phyloP scores from a whole-genome alignment of 2,113 vertebrate species.

The Pandion haliaetus region DNA sequence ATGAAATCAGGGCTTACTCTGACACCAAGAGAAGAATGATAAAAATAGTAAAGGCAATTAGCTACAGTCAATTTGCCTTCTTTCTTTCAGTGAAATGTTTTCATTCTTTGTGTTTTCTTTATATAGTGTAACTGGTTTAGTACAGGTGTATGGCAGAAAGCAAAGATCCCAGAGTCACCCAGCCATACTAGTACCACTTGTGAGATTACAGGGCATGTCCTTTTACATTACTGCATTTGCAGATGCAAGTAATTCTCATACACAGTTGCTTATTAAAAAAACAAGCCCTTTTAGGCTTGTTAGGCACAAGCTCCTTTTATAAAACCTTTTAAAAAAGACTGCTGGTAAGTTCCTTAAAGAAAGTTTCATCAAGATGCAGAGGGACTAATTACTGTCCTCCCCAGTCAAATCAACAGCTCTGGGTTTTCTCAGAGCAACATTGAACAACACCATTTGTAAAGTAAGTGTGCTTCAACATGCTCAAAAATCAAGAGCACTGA shows the following conservation, averaged over 20 bases:
- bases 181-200: neutral
- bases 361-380: neutral
- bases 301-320: neutral
- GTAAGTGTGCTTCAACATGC: neutral
- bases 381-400: neutral
- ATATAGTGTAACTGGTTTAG: neutral
- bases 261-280: accelerated
- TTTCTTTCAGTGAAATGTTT: neutral
- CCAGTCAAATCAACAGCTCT: neutral
- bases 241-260: neutral
- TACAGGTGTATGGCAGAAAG: neutral
- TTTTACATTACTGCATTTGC: neutral
- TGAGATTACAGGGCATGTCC: neutral
- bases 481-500: neutral
- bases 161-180: neutral
- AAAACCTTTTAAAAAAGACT: neutral
- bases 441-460: neutral
- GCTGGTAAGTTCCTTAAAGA: neutral
- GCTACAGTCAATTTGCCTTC: neutral
- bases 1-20: neutral
- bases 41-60: neutral
- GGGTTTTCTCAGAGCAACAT: neutral
- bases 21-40: neutral
- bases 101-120: neutral
- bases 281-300: neutral